Percentiles rank a stretch among this genome's conserved stretches.
Conservation (phyloP, 2,888 invertebrate species). For the Stictocephala bisonia region DNA sequence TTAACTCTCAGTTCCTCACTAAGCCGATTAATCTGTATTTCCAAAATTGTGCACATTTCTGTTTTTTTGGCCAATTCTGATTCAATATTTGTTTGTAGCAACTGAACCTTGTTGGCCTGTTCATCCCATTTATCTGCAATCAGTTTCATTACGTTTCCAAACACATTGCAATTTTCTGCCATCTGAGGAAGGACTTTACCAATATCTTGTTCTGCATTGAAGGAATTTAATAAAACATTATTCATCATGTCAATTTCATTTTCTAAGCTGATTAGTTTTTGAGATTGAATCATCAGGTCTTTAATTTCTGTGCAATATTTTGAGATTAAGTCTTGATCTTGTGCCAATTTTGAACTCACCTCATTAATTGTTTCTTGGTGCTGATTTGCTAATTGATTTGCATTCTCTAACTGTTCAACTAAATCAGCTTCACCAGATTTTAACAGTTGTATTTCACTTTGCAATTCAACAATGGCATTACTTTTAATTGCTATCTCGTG, state of each 20-base stretch:
- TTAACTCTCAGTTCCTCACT: constrained; percentile 25
- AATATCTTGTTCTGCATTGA: not conserved
- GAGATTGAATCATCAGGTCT: not conserved
- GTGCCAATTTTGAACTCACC: not conserved
- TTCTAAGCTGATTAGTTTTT: not conserved
- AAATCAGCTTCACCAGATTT: not conserved
- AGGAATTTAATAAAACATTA: not conserved
- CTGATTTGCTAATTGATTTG: not conserved
- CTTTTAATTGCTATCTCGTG: constrained; percentile 5
- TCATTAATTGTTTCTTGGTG: not conserved
- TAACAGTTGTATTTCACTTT: not conserved
- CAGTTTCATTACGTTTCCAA: not conserved
- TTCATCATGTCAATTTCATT: not conserved
- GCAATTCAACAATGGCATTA: not conserved
- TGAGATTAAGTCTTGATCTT: not conserved
- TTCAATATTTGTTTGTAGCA: not conserved
- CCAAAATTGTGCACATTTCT: not conserved
- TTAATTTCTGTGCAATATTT: not conserved
- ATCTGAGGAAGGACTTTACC: not conserved
- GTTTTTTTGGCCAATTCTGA: not conserved
- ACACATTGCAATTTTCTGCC: not conserved
- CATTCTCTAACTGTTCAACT: not conserved
- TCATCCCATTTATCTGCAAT: not conserved
- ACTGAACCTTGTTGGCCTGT: not conserved
- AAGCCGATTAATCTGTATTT: constrained; percentile 9